Base-by-base conservation (phyloP, 2,888 invertebrate genomes). In the Spialia ferax region DNA sequence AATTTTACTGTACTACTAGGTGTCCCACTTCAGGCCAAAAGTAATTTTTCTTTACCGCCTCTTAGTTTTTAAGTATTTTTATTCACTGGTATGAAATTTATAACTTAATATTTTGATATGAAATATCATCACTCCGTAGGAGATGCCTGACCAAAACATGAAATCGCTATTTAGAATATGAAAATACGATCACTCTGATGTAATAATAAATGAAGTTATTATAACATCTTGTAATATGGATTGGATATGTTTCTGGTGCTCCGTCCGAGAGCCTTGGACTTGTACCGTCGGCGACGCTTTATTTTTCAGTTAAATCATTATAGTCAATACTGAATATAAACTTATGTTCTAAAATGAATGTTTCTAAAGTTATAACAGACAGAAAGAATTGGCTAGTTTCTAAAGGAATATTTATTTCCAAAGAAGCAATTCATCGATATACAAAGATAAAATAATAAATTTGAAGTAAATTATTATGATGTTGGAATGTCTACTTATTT, bases 11-110 rank as follows among this genome's bases (percentile, higher is more conserved):
- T 69, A 73, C 70, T 65, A 45, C 42, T 45, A 18, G 70, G 66
- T 42, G 61, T 69, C 70, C 78, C 76, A 75, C 74, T 76, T 73
- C 79, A 83, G 83, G 82, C 84, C 85, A 85, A 85, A 85, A 82
- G 79, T 79, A 76, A 81, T 79, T 81, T 45, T 83, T 85, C 77
- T 81, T 77, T 80, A 78, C 85, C 84, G 82, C 85, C 83, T 85
- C 81, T 82, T 85, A 86, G 83, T 80, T 80, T 72, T 75, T 83
- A 85, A 82, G 75, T 79, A 74, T 77, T 75, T 77, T 73, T 73
- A 75, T 78, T 74, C 71, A 75, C 59, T 71, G 72, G n/a, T 60
- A 74, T 74, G 56, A 68, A 70, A 71, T 68, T 67, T 73, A 69
- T 70, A 54, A 68, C 71, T 71, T 72, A 69, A 69, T 69, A 71